Base-by-base conservation (phyloP, 2,113 vertebrate genomes). In the Erythrolamprus reginae region DNA sequence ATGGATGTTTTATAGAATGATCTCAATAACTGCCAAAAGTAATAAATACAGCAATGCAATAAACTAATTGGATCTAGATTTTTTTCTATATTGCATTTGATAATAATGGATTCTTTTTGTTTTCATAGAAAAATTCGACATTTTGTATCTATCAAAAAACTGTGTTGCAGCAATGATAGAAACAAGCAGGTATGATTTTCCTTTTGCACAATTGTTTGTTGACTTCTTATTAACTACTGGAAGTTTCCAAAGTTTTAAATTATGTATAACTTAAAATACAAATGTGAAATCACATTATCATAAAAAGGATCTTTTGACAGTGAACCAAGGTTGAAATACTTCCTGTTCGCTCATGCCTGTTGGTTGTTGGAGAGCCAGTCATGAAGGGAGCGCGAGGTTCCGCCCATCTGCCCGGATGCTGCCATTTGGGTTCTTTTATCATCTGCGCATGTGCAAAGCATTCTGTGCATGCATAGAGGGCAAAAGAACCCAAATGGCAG, bases 111-210 rank as follows among this genome's bases (percentile, higher is more conserved):
- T 95, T 95, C 58, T 97, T 91, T 84, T 84, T 94, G 92, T 96
- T 82, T 96, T 96, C 92, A 90, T 97, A 99, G 99, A 96, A 99
- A 99, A 97, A 98, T 99, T 92, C 97, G 98, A 92, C 99, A 99
- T 95, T 98, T 99, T 95, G 99, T 99, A 88, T 98, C 99, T 90
- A 97, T 99, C 96, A 99, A 99, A 97, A 98, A 97, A 94, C 97
- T 98, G 94, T 97, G 98, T 61, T 96, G 95, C 92, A 87, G 94
- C 90, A 95, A 96, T 85, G 99, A 99, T 96, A 98, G 97, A 97
- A 98, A 98, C 91, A 99, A 98, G 94, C 98, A 99, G 98, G 99
- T 99, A 96, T 61, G 45, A 91, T 95, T 87, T 88, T 56, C 87
- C 1, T 92, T 91, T 91, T 82, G 42, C 45, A 52, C 28, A 90